phyloP scores from a whole-genome alignment of 2,797 vertebrate species.

The Meriones psammophilus region DNA sequence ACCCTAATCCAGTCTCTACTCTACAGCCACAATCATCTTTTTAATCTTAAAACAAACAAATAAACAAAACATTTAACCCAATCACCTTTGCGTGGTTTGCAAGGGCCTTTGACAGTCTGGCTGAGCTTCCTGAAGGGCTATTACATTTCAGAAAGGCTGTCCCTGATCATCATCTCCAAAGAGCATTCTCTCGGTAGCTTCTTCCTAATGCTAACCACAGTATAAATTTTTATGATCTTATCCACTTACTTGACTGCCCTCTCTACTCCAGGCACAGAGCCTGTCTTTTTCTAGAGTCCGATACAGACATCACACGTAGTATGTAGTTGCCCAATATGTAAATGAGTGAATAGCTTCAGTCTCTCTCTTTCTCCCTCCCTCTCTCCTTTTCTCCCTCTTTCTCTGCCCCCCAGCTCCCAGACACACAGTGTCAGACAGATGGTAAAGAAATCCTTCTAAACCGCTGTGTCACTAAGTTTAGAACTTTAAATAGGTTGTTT shows the following conservation, averaged over 20 bases:
- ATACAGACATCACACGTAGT: background rate
- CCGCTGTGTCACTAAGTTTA: background rate
- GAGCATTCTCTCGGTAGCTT: background rate
- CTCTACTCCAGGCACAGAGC: background rate
- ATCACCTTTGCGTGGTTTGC: background rate
- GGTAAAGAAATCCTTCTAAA: background rate
- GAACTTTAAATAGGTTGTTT: background rate
- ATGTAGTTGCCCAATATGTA: background rate
- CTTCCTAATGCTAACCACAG: background rate
- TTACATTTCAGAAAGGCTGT: background rate
- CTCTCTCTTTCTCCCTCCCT: background rate
- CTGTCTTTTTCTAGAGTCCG: background rate
- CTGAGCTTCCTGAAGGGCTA: background rate
- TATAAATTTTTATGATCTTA: background rate
- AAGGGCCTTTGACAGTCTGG: background rate
- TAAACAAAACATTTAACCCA: background rate
- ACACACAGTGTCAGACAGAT: background rate
- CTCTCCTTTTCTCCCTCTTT: background rate
- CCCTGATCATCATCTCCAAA: background rate
- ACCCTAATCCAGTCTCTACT: background rate
- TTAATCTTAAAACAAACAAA: conserved; percentile 2
- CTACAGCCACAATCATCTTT: background rate
- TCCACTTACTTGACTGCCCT: background rate
- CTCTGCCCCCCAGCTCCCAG: too few relatives aligned
- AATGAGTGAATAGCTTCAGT: background rate